A percentile compares a stretch with the other conserved stretches of the same genome.
These are phyloP conservation scores for Zalophus californianus DNA, from an alignment of 2,797 vertebrate genomes.

Conservation along the genomic window DNA sequence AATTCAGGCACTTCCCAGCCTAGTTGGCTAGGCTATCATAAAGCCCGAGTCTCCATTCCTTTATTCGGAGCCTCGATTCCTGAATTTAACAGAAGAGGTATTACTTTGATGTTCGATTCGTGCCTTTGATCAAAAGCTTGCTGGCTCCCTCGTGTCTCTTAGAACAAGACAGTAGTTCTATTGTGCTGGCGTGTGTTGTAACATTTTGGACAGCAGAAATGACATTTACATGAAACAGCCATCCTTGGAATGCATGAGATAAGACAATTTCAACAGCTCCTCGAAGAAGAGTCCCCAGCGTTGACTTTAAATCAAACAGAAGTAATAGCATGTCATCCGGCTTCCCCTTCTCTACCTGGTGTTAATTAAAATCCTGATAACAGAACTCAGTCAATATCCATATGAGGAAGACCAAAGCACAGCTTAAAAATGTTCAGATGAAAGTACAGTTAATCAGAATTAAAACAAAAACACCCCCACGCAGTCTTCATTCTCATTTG, in stretches of 20 bases:
- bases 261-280: slow-evolving; percentile 82
- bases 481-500: slow-evolving; percentile 65
- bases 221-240: slow-evolving; percentile 89
- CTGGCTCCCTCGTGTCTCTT: slow-evolving; percentile 85
- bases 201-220: slow-evolving; percentile 89
- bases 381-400: slow-evolving; percentile 83
- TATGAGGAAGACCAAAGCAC: slow-evolving; percentile 82
- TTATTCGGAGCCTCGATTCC: slow-evolving; percentile 78
- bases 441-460: slow-evolving; percentile 85
- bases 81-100: slow-evolving; percentile 86
- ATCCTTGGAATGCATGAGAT: slow-evolving; percentile 82
- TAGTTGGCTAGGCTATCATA: slow-evolving; percentile 76
- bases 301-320: slow-evolving; percentile 84
- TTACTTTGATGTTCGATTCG: slow-evolving; percentile 87
- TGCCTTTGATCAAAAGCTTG: slow-evolving; percentile 89
- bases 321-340: slow-evolving; percentile 75
- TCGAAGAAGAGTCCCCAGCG: slow-evolving; percentile 76
- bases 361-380: slow-evolving; percentile 86
- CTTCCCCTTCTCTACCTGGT: slow-evolving; percentile 81
- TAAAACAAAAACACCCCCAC: slow-evolving; percentile 78
- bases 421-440: slow-evolving; percentile 84
- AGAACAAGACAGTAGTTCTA: slow-evolving; percentile 87
- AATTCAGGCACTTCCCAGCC: slow-evolving; percentile 17
- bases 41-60: slow-evolving; percentile 77
- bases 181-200: slow-evolving; percentile 83